phyloP scores from a whole-genome alignment of 2,797 vertebrate genomes.

The Onychomys arenicola region DNA sequence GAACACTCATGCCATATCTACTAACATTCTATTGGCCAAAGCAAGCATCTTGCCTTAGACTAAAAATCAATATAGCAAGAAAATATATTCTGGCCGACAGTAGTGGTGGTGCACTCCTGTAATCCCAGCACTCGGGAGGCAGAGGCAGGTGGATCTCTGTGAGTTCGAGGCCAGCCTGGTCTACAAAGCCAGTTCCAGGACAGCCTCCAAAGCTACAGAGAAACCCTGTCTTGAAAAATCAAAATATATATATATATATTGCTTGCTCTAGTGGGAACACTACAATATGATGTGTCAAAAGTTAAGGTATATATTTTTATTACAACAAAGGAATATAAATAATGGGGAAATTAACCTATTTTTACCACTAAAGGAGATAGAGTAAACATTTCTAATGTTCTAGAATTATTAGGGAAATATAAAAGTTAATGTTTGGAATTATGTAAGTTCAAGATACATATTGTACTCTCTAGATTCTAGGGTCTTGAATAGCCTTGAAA shows the following conservation, averaged over 20 bases:
- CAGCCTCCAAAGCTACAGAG: too few species aligned
- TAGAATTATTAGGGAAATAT: neutral
- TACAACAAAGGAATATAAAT: neutral
- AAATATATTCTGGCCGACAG: neutral
- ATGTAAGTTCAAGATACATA: neutral
- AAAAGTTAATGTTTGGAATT: constrained; percentile 9
- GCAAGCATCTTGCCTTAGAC: neutral
- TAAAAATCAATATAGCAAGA: neutral
- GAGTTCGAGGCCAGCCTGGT: too few species aligned
- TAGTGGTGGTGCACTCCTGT: too few species aligned
- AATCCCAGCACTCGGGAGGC: too few species aligned
- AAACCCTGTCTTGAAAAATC: too few species aligned
- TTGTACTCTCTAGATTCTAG: neutral
- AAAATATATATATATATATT: too few species aligned
- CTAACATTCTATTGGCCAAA: neutral
- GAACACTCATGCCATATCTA: neutral
- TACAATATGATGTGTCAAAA: neutral
- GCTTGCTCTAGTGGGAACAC: neutral
- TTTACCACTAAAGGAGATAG: neutral
- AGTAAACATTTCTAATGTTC: constrained; percentile 16
- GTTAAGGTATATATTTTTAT: neutral
- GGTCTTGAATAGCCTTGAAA: neutral
- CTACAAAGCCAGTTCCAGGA: too few species aligned
- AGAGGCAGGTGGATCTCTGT: too few species aligned
- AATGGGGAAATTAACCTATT: neutral